Evolutionary conservation across 2,888 invertebrate genomes (phyloP).

Genomic region (Apotomis turbidana): DNA sequence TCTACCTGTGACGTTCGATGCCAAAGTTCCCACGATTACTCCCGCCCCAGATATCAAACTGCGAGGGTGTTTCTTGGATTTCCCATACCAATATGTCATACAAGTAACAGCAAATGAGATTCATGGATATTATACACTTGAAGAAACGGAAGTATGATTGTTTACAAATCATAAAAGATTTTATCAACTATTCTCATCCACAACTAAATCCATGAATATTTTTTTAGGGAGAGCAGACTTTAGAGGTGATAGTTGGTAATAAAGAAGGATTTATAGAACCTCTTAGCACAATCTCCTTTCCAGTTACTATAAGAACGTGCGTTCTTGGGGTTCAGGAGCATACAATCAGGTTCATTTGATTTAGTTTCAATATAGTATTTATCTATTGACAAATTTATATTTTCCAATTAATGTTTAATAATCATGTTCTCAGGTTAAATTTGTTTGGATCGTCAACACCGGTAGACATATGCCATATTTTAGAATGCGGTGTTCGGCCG

Average conservation of each 20-base stretch:
- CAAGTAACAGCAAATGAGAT: conserved; percentile 74
- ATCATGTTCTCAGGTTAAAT: conserved; percentile 53
- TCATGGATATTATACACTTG: conserved; percentile 75
- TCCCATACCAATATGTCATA: conserved; percentile 78
- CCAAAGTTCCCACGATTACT: conserved; percentile 76
- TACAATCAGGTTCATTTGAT: conserved; percentile 58
- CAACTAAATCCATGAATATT: conserved; percentile 45
- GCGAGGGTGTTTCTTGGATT: conserved; percentile 84
- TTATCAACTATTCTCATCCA: neutral
- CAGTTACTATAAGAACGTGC: conserved; percentile 72
- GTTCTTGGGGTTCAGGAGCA: conserved; percentile 74
- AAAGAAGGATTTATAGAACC: conserved; percentile 76
- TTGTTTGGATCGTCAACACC: conserved; percentile 73
- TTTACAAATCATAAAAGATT: conserved; percentile 2
- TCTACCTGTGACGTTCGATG: conserved; percentile 80
- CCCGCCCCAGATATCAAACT: conserved; percentile 80
- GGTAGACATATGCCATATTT: conserved; percentile 77
- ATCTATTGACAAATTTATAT: neutral
- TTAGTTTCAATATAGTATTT: neutral
- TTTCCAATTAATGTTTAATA: neutral
- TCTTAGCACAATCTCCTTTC: conserved; percentile 68
- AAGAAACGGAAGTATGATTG: conserved; percentile 61
- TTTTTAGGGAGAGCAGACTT: conserved; percentile 54
- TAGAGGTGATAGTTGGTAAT: conserved; percentile 60
- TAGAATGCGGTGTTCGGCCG: conserved; percentile 86